Evolutionary conservation across 2,113 vertebrate species (phyloP), one percentile per base, ranked within the genome.

Genomic region (Mastomys coucha): DNA sequence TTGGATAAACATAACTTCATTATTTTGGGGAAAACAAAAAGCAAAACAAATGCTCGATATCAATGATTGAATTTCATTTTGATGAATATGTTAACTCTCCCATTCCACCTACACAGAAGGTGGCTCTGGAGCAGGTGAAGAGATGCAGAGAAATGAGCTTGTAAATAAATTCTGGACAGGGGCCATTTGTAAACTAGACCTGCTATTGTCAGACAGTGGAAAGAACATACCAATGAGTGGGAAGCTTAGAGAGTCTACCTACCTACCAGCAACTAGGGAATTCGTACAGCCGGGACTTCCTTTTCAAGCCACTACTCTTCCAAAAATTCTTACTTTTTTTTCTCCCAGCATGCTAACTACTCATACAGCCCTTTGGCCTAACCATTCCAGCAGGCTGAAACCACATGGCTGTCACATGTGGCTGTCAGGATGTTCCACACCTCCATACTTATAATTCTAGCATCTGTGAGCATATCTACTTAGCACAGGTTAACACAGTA

Each of bases 21-120:
- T 39, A 72, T 81, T 89, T 92, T 84, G 36, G 56, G 58, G 58
- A 56, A 56, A 56, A 89, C 65, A 69, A 69, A 69, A 69, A 69
- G 24, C 28, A 69, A 33, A 69, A 14, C 65, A 56, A 53, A 88
- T 7, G 36, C 12, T 24, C 33, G 6, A 53, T 84, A 58, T 14
- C 67, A 63, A 49, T 63, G 69, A 95, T 72, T 85, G 65, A 53
- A 94, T 82, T 94, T 93, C 14, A 53, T 24, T 58, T 93, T 91
- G 78, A 88, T 78, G 73, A 81, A 26, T 72, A 51, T 2, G 16
- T 36, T 26, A 93, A 49, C 8, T 70, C 33, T 70, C 36, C 1
- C 20, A 81, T n/a, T 20, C 53, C 22, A 89, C 8, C 7, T 53
- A 49, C 1, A 5, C 60, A 78, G 53, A 93, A 67, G 8, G 3